Evolutionary conservation across 2,888 invertebrate species (phyloP).

Genomic region (Seira ritae): DNA sequence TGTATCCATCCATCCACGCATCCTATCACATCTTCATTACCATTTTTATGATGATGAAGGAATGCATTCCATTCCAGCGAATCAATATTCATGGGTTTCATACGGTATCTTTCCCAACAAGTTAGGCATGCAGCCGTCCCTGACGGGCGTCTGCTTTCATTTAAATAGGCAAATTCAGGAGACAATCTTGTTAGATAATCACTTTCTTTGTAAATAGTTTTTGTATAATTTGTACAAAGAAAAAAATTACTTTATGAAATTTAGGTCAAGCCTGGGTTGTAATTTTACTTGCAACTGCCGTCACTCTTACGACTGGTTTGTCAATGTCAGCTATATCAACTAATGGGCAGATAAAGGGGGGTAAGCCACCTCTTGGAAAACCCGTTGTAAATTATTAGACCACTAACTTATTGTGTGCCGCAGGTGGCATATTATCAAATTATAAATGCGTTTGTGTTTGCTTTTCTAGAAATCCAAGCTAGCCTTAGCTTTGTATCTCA

Average conservation of each 20-base stretch:
- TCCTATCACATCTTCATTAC: too few relatives aligned
- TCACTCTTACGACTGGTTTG: constrained; percentile 78
- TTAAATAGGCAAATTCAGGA: too few relatives aligned
- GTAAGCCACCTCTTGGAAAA: constrained; percentile 75
- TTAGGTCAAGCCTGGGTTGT: constrained; percentile 72
- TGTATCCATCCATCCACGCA: too few relatives aligned
- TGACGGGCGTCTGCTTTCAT: background rate
- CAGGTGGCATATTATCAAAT: too few relatives aligned
- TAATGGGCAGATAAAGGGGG: constrained; percentile 80
- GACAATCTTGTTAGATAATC: too few relatives aligned
- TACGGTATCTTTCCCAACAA: background rate
- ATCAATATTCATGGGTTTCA: background rate
- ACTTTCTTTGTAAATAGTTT: too few relatives aligned
- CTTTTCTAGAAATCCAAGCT: too few relatives aligned
- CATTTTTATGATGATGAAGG: background rate
- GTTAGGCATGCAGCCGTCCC: background rate
- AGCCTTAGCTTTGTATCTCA: too few relatives aligned
- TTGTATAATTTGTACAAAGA: background rate
- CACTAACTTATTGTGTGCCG: too few relatives aligned
- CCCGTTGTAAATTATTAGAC: too few relatives aligned
- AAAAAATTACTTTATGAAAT: constrained; percentile 49
- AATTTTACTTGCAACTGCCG: constrained; percentile 73
- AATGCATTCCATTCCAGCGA: background rate
- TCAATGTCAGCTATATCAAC: constrained; percentile 81
- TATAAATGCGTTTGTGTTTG: too few relatives aligned